phyloP scores from a whole-genome alignment of 2,113 vertebrate species.

The Neotragus pygmaeus region DNA sequence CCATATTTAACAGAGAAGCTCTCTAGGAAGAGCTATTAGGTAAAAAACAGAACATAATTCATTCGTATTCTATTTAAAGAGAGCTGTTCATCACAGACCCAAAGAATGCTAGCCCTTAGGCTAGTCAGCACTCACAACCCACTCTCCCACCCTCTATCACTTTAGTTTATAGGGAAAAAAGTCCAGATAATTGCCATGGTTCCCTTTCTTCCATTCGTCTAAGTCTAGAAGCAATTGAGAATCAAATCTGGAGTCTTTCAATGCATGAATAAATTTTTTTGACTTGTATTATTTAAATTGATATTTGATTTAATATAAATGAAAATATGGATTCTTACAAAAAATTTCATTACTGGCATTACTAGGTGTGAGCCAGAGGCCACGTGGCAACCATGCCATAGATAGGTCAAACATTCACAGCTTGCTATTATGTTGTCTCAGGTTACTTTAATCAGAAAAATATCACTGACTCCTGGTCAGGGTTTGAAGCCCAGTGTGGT shows the following conservation, averaged over 20 bases:
- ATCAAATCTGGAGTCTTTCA: not conserved
- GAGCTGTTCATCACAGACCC: not conserved
- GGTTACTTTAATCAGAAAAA: not conserved
- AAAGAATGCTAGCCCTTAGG: not conserved
- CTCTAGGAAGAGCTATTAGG: not conserved
- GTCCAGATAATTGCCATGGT: not conserved
- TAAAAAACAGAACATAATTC: not conserved
- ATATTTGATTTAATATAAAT: not conserved
- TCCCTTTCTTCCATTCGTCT: not conserved
- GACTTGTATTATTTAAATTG: not conserved
- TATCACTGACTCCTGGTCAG: not conserved
- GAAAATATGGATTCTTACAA: not conserved
- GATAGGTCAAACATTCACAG: not conserved
- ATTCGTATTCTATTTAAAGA: not conserved
- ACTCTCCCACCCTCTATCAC: too few species aligned
- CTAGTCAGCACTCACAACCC: not conserved
- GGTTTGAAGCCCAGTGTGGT: not conserved
- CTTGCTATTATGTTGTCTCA: not conserved
- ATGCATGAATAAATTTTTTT: not conserved
- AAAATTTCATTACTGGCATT: not conserved
- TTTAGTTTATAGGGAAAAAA: not conserved
- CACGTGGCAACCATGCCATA: not conserved
- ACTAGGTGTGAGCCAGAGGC: not conserved
- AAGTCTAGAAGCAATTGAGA: conserved; percentile 2
- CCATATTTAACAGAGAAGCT: not conserved